A percentile compares a stretch with the other conserved stretches of the same genome.
phyloP scores from a whole-genome alignment of 2,113 vertebrate genomes.

The Brachyhypopomus occidentalis region DNA sequence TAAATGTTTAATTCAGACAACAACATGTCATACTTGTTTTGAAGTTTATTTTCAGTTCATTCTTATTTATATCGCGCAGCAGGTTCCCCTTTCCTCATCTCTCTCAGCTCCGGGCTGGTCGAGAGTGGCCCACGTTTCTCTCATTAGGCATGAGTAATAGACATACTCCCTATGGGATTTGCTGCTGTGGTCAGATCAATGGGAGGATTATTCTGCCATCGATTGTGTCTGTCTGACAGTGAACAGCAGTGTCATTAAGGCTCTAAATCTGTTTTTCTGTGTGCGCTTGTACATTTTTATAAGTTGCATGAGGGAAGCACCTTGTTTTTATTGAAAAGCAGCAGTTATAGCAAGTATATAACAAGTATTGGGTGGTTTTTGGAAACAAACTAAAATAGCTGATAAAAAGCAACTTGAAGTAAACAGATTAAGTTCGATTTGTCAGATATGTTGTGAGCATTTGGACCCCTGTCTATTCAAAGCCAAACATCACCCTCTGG shows the following conservation, averaged over 20 bases:
- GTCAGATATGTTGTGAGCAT: too few relatives aligned
- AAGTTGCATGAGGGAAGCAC: too few relatives aligned
- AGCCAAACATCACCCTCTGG: background rate
- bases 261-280: background rate
- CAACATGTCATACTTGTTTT: conserved; percentile 19
- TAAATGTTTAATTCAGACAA: conserved; percentile 8
- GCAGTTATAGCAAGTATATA: too few relatives aligned
- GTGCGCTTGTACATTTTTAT: too few relatives aligned
- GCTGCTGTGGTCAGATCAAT: conserved; percentile 32
- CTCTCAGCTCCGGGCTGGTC: conserved; percentile 1
- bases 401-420: too few relatives aligned
- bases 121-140: conserved; percentile 31
- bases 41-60: conserved; percentile 14
- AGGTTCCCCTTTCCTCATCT: conserved; percentile 47
- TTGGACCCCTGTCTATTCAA: background rate
- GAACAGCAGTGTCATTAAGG: conserved; percentile 2
- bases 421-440: too few relatives aligned
- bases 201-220: conserved; percentile 53
- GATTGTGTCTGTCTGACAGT: conserved; percentile 43
- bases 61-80: conserved; percentile 31
- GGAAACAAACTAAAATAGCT: too few relatives aligned
- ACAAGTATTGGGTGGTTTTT: too few relatives aligned
- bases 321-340: too few relatives aligned
- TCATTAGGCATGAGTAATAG: conserved; percentile 59
- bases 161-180: conserved; percentile 56